Evolutionary conservation across 2,797 vertebrate species (phyloP), one percentile per base, ranked within the genome.

Genomic region (Anabas testudineus): DNA sequence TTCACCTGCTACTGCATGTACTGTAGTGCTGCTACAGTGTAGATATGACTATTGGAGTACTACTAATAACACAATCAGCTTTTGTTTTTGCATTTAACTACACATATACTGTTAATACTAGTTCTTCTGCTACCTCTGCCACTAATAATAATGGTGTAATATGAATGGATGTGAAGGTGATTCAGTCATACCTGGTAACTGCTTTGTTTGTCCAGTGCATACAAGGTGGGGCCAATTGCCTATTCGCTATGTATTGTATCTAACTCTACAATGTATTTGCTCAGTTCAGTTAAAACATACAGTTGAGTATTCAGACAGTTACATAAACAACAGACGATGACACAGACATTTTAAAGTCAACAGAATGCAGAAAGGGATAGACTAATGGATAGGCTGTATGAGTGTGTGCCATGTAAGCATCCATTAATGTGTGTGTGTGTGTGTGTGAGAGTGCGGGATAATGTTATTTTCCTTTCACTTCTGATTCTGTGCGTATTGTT

Each of bases 401-500:
- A 52, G 14, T 47, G n/a, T 13, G 10, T 52, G 26, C 57, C 15
- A 14, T 39, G 37, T 60, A n/a, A 28, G 3, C 37, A 30, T 61
- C 46, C 26, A 24, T 52, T 14, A 37, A 7, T 42, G 22, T 30
- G 26, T 56, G 32, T 12, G 4, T 14, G 15, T 43, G 21, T 14
- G 10, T 53, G 32, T 59, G n/a, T 5, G 3, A 73, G 24, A 36
- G 34, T 71, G 49, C 51, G 49, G 41, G 36, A 52, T 52, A 48
- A 28, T 69, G 53, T 84, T 51, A 24, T 70, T 65, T 59, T 64
- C 49, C 64, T 56, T 67, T 84, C 63, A 34, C 58, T 72, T 75
- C 54, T 71, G 54, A 62, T 74, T 52, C 42, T 49, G 37, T 10
- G 64, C 24, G 76, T 71, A 71, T 43, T 62, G 34, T 58, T 86